Evolutionary conservation across 2,797 vertebrate genomes (phyloP).

Genomic region (Neomorphus geoffroyi): DNA sequence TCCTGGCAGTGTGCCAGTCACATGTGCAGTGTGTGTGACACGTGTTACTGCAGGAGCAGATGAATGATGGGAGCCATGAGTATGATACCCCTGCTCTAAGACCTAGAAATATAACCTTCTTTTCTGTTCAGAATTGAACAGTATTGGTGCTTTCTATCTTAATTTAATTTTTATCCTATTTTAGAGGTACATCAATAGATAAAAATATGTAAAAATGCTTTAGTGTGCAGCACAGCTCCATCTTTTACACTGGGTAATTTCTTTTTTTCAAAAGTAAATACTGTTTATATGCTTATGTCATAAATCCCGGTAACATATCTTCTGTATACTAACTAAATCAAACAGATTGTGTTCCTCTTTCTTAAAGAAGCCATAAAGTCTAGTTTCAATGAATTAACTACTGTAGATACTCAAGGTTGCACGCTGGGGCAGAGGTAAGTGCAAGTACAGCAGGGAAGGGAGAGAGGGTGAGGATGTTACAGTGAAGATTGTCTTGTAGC

Average conservation of each 20-base stretch:
- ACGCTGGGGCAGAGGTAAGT: not conserved
- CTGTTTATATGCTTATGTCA: not conserved
- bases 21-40: too few species aligned
- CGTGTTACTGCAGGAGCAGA: too few species aligned
- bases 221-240: not conserved
- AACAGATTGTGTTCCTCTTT: not conserved
- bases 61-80: too few species aligned
- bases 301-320: not conserved
- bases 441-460: not conserved
- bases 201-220: not conserved
- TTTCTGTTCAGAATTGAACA: not conserved
- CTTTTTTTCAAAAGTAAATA: not conserved
- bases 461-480: not conserved
- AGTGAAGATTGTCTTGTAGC: not conserved
- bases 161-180: conserved; percentile 5
- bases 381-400: not conserved
- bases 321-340: not conserved
- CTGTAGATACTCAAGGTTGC: not conserved
- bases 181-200: not conserved
- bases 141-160: not conserved
- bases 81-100: not conserved
- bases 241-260: not conserved
- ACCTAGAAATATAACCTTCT: not conserved
- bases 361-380: not conserved
- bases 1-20: too few species aligned